Evolutionary conservation across 2,888 invertebrate genomes (phyloP).

Genomic region (Torymus tubicola): DNA sequence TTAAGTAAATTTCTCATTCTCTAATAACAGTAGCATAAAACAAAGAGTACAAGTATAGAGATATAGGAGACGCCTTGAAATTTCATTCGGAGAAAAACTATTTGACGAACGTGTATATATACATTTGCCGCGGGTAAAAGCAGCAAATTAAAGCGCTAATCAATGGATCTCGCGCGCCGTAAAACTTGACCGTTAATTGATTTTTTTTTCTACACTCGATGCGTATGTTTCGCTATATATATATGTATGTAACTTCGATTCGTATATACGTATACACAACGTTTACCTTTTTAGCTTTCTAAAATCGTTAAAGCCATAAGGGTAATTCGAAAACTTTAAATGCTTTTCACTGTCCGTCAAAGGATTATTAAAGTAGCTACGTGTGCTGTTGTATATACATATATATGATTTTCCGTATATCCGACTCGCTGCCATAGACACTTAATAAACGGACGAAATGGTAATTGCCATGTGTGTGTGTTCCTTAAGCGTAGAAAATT

Average conservation of each 20-base stretch:
- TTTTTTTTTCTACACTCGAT: background rate
- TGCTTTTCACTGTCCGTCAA: background rate
- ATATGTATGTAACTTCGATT: no score
- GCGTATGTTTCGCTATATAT: background rate
- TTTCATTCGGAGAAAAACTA: no score
- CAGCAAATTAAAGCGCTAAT: no score
- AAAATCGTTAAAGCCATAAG: background rate
- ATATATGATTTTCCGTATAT: conserved; percentile 6
- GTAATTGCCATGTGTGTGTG: background rate
- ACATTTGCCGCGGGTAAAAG: no score
- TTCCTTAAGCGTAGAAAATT: background rate
- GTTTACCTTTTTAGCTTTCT: background rate
- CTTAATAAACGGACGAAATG: conserved; percentile 4
- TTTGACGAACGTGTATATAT: no score
- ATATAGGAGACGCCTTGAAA: no score
- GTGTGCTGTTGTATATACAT: background rate
- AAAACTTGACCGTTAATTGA: no score
- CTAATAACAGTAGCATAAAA: no score
- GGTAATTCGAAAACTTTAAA: background rate
- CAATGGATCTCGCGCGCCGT: no score
- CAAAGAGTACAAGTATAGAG: no score
- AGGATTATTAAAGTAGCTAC: background rate
- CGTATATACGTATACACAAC: background rate
- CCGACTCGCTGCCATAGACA: background rate
- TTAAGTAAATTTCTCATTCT: no score